A percentile compares a stretch with the other conserved stretches of the same genome.
Evolutionary conservation across 2,888 invertebrate species (phyloP).

Genomic region (Clusia tigrina): DNA sequence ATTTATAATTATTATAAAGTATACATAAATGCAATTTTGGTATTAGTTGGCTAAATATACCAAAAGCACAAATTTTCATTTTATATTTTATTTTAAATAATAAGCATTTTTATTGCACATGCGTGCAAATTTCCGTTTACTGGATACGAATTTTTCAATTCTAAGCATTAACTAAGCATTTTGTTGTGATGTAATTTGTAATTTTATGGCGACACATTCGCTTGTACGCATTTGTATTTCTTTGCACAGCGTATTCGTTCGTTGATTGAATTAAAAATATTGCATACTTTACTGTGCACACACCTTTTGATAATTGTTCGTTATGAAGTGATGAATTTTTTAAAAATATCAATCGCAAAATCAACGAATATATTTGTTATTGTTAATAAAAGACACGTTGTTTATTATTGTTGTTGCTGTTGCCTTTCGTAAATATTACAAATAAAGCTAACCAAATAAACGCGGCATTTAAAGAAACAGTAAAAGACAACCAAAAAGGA

Average conservation of each 20-base stretch:
- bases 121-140: too few species aligned
- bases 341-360: background rate
- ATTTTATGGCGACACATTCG: too few species aligned
- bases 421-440: conserved; percentile 18
- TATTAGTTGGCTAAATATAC: too few species aligned
- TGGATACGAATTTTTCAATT: too few species aligned
- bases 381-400: conserved; percentile 23
- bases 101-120: too few species aligned
- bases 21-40: too few species aligned
- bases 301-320: background rate
- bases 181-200: conserved; percentile 8
- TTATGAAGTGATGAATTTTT: background rate
- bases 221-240: background rate
- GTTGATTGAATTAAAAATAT: background rate
- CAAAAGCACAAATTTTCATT: too few species aligned
- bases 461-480: conserved; percentile 17
- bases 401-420: conserved; percentile 49
- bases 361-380: conserved; percentile 11
- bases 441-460: conserved; percentile 36
- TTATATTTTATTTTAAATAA: too few species aligned
- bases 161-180: too few species aligned
- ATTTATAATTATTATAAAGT: too few species aligned
- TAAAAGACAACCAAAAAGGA: conserved; percentile 8
- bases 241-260: background rate
- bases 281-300: background rate